A percentile compares a stretch with the other conserved stretches of the same genome.
Evolutionary conservation across 2,797 vertebrate genomes (phyloP).

Genomic region (Garrulus glandarius): DNA sequence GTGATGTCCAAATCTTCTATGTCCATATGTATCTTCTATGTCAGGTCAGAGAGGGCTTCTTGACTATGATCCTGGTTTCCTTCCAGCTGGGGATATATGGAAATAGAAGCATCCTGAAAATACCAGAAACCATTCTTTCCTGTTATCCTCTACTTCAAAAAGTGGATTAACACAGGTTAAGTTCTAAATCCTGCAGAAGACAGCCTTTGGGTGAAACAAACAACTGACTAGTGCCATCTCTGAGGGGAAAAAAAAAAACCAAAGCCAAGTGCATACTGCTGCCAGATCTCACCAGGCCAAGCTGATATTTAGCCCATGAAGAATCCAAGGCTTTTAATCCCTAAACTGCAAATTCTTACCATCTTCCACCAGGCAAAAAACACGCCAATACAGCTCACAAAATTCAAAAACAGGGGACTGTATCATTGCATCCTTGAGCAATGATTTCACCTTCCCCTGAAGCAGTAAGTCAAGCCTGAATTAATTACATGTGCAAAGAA

Average conservation of each 20-base stretch:
- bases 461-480: conserved; percentile 2
- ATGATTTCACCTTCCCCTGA: neutral
- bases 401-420: neutral
- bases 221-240: neutral
- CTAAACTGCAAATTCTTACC: neutral
- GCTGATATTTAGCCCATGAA: neutral
- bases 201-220: neutral
- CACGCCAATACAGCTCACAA: neutral
- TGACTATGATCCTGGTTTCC: neutral
- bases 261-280: neutral
- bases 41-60: neutral
- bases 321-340: neutral
- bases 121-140: neutral
- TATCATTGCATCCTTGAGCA: neutral
- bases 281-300: neutral
- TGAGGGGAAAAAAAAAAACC: too few relatives aligned
- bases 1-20: neutral
- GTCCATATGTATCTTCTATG: neutral
- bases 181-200: neutral
- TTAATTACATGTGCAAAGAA: conserved; percentile 17
- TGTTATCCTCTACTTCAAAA: neutral
- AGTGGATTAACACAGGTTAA: neutral
- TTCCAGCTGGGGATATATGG: neutral
- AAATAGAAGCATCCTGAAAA: neutral
- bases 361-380: neutral